These are phyloP conservation scores for Liasis olivaceus DNA, from an alignment of 2,797 vertebrate species.

Conservation along the genomic window DNA sequence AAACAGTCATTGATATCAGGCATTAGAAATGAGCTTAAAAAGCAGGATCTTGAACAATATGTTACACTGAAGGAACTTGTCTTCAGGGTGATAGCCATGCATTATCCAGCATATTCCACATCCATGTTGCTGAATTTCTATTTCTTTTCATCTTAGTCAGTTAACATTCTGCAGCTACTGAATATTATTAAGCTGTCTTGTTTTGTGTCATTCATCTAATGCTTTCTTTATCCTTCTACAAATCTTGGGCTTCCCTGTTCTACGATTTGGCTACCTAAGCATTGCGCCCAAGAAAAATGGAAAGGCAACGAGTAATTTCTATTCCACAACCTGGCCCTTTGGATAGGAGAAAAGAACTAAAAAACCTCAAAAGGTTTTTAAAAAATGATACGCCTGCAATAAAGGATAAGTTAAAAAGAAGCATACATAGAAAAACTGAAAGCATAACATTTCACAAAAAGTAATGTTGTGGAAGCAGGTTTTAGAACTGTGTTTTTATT, in stretches of 20 bases:
- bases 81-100: background rate
- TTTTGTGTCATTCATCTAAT: background rate
- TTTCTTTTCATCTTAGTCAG: background rate
- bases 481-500: constrained; percentile 38
- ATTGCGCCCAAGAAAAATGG: background rate
- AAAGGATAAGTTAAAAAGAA: background rate
- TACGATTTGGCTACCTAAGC: background rate
- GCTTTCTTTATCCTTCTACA: background rate
- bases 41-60: background rate
- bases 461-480: background rate
- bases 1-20: too few relatives aligned
- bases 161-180: background rate
- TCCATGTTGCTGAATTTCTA: background rate
- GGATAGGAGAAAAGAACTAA: background rate
- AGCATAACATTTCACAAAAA: background rate
- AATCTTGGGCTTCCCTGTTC: background rate
- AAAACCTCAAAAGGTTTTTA: too few relatives aligned
- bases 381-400: background rate
- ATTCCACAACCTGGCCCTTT: background rate
- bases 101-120: background rate
- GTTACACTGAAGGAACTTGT: background rate
- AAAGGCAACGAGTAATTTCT: background rate
- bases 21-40: background rate
- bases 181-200: background rate
- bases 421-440: background rate